phyloP scores from a whole-genome alignment of 1,140 invertebrate genomes.

The Panulirus ornatus region DNA sequence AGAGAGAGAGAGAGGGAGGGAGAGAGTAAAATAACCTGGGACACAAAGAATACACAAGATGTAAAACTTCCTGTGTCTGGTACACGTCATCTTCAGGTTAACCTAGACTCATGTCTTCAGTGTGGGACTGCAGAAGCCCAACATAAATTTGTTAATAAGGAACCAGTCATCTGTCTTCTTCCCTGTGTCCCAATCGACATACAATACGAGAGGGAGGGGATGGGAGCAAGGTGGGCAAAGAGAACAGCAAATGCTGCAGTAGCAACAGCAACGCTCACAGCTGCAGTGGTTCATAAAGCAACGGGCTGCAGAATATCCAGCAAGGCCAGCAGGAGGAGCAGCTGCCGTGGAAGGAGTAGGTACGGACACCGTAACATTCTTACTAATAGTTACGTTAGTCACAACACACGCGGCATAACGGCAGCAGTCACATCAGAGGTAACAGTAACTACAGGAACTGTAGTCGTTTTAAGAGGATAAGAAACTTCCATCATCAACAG shows the following conservation, averaged over 20 bases:
- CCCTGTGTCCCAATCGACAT: no score
- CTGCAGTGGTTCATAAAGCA: not conserved
- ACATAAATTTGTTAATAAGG: no score
- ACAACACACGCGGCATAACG: not conserved
- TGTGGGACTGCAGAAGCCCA: no score
- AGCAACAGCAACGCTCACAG: not conserved
- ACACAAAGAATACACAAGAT: no score
- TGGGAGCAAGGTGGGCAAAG: not conserved
- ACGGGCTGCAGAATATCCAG: not conserved
- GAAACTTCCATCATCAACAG: not conserved
- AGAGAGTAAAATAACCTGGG: no score
- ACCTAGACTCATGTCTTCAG: no score
- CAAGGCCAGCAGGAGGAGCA: not conserved
- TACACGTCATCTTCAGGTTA: no score
- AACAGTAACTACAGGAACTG: not conserved
- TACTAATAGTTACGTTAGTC: not conserved
- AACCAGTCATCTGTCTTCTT: no score
- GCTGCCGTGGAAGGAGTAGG: not conserved
- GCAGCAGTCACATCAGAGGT: not conserved
- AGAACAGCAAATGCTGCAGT: not conserved
- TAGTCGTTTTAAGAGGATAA: no score
- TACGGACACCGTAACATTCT: not conserved
- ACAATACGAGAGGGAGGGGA: no score
- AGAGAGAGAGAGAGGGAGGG: no score
- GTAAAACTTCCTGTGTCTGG: no score